Evolutionary conservation across 2,113 vertebrate species (phyloP).

Genomic region (Blennius ocellaris): DNA sequence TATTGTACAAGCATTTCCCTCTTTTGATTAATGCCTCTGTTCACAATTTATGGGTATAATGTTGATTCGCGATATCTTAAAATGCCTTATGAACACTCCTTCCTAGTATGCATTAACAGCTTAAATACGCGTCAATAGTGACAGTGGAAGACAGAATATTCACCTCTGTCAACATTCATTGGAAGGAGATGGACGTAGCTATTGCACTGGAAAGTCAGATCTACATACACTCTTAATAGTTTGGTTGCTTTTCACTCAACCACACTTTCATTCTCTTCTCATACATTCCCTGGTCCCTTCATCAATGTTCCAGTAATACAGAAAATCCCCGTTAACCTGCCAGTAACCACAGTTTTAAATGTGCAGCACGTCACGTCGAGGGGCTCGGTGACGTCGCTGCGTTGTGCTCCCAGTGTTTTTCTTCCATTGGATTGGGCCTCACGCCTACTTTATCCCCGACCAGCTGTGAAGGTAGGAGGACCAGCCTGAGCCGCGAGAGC

Average conservation of each 20-base stretch:
- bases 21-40: background rate
- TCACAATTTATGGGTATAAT: background rate
- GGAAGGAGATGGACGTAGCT: constrained; percentile 15
- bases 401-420: constrained; percentile 20
- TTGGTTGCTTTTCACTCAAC: constrained; percentile 21
- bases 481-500: constrained; percentile 89
- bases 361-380: constrained; percentile 33
- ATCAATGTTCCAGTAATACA: background rate
- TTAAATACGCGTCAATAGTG: background rate
- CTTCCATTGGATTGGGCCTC: background rate
- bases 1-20: background rate
- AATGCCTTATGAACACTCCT: constrained; percentile 13
- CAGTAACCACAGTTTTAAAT: background rate
- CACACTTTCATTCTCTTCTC: background rate
- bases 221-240: constrained; percentile 21
- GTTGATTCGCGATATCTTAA: background rate
- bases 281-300: constrained; percentile 57
- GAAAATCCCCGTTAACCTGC: constrained; percentile 15
- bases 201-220: constrained; percentile 43
- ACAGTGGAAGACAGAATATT: constrained; percentile 34
- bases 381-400: constrained; percentile 20
- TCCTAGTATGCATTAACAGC: constrained; percentile 19
- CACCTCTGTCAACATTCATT: constrained; percentile 35
- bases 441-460: constrained; percentile 93
- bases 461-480: constrained; percentile 98